A percentile compares a stretch with the other conserved stretches of the same genome.
Conservation (phyloP, 1,140 invertebrate genomes). For the Tachypleus tridentatus region DNA sequence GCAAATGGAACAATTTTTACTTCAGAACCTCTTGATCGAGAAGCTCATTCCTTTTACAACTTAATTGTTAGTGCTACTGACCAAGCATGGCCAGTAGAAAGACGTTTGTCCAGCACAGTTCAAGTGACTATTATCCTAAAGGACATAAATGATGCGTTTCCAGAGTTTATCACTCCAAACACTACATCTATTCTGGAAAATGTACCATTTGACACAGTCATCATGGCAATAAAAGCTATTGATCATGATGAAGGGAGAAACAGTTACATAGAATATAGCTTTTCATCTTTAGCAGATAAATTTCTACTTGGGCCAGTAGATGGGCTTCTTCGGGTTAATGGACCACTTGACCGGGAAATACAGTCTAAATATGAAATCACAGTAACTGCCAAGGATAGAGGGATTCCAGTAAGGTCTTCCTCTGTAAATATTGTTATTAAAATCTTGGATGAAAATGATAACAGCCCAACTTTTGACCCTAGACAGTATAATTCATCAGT, state of each 20-base stretch:
- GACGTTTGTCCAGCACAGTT: slow-evolving; percentile 62
- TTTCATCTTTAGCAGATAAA: slow-evolving; percentile 35
- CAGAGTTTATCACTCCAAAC: slow-evolving; percentile 72
- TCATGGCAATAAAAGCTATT: slow-evolving; percentile 77
- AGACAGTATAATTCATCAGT: slow-evolving; percentile 74
- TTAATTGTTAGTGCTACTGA: slow-evolving; percentile 68
- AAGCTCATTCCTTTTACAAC: slow-evolving; percentile 61
- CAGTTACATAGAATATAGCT: slow-evolving; percentile 76
- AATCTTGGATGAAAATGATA: slow-evolving; percentile 86
- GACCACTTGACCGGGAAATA: slow-evolving; percentile 69
- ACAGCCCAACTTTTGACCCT: slow-evolving; percentile 78
- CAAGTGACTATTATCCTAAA: slow-evolving; percentile 75
- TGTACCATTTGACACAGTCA: slow-evolving; percentile 71
- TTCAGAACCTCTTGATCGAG: slow-evolving; percentile 55
- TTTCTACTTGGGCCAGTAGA: slow-evolving; percentile 79
- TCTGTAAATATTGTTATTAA: slow-evolving; percentile 54
- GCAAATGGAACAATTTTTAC: slow-evolving; percentile 70
- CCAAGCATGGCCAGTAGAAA: slow-evolving; percentile 49
- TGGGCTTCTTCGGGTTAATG: slow-evolving; percentile 67
- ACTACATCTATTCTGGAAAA: slow-evolving; percentile 67
- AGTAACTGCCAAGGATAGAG: slow-evolving; percentile 56
- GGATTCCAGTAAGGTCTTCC: slow-evolving; percentile 63
- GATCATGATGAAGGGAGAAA: slow-evolving; percentile 90
- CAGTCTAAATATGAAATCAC: slow-evolving; percentile 27
- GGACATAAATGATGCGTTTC: slow-evolving; percentile 89